phyloP scores from a whole-genome alignment of 2,888 invertebrate species.

The Nephrotoma guestfalica region DNA sequence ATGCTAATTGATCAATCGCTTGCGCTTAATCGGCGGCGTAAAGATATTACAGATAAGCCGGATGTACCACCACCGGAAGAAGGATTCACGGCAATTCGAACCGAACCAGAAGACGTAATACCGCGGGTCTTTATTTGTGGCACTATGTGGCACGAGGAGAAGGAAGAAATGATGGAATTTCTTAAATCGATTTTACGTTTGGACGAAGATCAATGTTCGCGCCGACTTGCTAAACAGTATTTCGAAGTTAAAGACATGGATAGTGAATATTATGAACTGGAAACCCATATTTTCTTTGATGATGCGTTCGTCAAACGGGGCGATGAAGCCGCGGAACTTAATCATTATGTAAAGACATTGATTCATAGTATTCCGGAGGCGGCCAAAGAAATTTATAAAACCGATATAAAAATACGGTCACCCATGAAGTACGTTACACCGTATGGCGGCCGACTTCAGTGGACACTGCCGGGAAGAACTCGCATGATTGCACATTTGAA shows the following conservation, averaged over 20 bases:
- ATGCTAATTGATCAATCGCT: constrained; percentile 73
- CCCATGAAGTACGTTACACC: constrained; percentile 68
- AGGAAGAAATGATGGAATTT: constrained; percentile 82
- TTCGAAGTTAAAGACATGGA: constrained; percentile 46
- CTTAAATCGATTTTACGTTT: constrained; percentile 76
- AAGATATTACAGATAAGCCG: constrained; percentile 33
- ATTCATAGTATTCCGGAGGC: constrained; percentile 60
- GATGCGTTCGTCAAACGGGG: constrained; percentile 59
- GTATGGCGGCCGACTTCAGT: constrained; percentile 72
- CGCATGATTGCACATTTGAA: constrained; percentile 77
- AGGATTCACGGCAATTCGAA: not conserved
- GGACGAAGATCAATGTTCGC: constrained; percentile 82
- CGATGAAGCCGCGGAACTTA: constrained; percentile 54
- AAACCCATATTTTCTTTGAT: constrained; percentile 75
- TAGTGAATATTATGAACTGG: constrained; percentile 77
- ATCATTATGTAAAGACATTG: constrained; percentile 63
- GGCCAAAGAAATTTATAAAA: constrained; percentile 53
- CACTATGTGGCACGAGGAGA: constrained; percentile 92
- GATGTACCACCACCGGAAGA: not conserved
- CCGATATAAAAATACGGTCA: constrained; percentile 44
- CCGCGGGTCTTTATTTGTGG: constrained; percentile 47
- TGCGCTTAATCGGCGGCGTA: constrained; percentile 62
- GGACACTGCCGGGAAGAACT: constrained; percentile 73
- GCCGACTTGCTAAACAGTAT: constrained; percentile 66
- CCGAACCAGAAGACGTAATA: constrained; percentile 24